Percentiles rank a stretch among this genome's conserved stretches.
These are phyloP conservation scores for Zelostemma sp. DNA, from an alignment of 1,140 invertebrate species.

Conservation along the genomic window DNA sequence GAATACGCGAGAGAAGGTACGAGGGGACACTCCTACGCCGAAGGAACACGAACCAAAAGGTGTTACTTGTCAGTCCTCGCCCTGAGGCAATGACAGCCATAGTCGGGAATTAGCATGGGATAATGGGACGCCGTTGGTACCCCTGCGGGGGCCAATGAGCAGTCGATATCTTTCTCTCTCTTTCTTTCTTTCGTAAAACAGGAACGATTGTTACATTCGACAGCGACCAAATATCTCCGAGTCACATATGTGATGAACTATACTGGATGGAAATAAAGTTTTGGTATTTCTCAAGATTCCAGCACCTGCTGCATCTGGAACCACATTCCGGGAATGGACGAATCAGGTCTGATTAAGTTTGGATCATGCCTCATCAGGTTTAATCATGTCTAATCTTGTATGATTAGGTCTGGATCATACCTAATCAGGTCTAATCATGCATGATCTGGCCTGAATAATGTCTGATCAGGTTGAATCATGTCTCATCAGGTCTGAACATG, in stretches of 20 bases:
- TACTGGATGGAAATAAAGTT: constrained; percentile 20
- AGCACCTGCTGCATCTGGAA: no score
- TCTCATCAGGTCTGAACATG: no score
- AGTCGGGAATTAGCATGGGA: constrained; percentile 70
- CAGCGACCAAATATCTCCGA: constrained; percentile 57
- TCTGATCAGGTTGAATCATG: no score
- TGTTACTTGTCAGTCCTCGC: constrained; percentile 69
- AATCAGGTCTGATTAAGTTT: no score
- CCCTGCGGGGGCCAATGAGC: constrained; percentile 60
- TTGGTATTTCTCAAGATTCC: no score
- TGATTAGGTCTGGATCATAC: no score
- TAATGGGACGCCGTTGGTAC: constrained; percentile 67
- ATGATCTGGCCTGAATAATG: no score
- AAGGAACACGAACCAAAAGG: constrained; percentile 62
- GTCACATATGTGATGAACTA: constrained; percentile 50
- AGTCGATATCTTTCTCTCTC: constrained; percentile 40
- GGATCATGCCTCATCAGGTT: no score
- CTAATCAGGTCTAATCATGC: no score
- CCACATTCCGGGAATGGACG: no score
- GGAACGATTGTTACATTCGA: constrained; percentile 56
- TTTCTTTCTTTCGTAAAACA: constrained; percentile 38
- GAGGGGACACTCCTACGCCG: constrained; percentile 64
- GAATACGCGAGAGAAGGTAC: constrained; percentile 17
- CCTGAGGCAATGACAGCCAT: constrained; percentile 69
- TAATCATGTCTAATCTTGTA: no score